These are phyloP conservation scores for Stictonetta naevosa DNA, from an alignment of 2,113 vertebrate species.

Conservation along the genomic window DNA sequence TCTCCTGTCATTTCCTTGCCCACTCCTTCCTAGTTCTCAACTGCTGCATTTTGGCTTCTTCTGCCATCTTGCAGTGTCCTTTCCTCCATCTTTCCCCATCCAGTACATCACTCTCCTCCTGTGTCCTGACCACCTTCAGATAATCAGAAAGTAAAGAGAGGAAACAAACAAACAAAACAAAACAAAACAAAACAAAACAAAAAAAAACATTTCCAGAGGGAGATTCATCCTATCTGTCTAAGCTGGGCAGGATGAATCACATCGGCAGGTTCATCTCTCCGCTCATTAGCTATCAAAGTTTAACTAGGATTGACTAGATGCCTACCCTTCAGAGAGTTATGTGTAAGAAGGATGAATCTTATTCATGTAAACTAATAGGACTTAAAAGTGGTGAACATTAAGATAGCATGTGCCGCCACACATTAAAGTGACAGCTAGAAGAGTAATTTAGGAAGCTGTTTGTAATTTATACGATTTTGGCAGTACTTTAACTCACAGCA, in stretches of 20 bases:
- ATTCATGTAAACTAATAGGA: not conserved
- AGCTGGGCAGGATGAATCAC: not conserved
- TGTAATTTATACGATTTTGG: not conserved
- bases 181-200: not conserved
- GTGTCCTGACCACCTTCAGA: not conserved
- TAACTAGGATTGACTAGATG: not conserved
- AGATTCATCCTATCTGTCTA: not conserved
- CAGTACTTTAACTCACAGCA: not conserved
- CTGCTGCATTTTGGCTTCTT: not conserved
- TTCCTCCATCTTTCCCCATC: not conserved
- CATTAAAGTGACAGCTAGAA: not conserved
- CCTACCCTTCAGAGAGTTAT: not conserved
- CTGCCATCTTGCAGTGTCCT: not conserved
- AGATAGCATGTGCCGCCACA: not conserved
- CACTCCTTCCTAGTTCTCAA: not conserved
- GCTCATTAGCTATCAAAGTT: not conserved
- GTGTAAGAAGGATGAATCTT: not conserved
- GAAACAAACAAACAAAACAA: not conserved
- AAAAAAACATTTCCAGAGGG: not conserved
- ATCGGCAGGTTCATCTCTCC: not conserved
- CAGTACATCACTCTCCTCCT: not conserved
- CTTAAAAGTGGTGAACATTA: not conserved
- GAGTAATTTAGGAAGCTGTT: constrained; percentile 7
- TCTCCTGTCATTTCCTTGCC: not conserved
- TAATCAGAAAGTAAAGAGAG: not conserved